Conservation (phyloP, 92 coral and sea anemone genomes). For the Bergia puertoricense region DNA sequence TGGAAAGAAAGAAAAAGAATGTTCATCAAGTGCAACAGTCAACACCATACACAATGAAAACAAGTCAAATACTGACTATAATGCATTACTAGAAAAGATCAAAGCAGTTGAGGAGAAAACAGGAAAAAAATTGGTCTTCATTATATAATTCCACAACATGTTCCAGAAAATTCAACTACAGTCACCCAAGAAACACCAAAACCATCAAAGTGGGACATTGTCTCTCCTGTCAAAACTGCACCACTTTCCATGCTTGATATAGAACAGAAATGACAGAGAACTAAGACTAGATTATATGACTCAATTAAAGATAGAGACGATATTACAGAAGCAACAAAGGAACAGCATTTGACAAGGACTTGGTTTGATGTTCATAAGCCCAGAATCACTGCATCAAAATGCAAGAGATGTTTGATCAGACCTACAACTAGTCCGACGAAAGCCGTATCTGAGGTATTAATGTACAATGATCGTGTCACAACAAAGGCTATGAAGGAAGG, state of each 20-base stretch:
- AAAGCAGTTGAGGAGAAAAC: slow-evolving; percentile 38
- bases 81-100: slow-evolving; percentile 27
- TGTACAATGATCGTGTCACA: slow-evolving; percentile 8
- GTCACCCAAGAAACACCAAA: background rate
- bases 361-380: slow-evolving; percentile 34
- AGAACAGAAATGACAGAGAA: slow-evolving; percentile 8
- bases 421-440: slow-evolving; percentile 50
- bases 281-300: slow-evolving; percentile 7
- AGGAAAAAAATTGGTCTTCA: slow-evolving; percentile 23
- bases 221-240: slow-evolving; percentile 29
- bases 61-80: slow-evolving; percentile 22
- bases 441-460: slow-evolving; percentile 34
- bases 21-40: too few species aligned
- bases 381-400: slow-evolving; percentile 35
- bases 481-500: slow-evolving; percentile 41
- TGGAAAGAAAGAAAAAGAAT: background rate
- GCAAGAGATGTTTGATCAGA: slow-evolving; percentile 31
- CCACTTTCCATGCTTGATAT: slow-evolving; percentile 29
- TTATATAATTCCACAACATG: slow-evolving; percentile 9
- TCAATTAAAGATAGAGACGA: slow-evolving; percentile 16
- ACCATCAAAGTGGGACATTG: slow-evolving; percentile 28
- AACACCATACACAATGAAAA: background rate
- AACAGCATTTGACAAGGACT: slow-evolving; percentile 1
- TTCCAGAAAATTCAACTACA: slow-evolving; percentile 8
- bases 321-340: slow-evolving; percentile 8